Evolutionary conservation across 2,888 invertebrate species (phyloP).

Genomic region (Ochlodes sylvanus): DNA sequence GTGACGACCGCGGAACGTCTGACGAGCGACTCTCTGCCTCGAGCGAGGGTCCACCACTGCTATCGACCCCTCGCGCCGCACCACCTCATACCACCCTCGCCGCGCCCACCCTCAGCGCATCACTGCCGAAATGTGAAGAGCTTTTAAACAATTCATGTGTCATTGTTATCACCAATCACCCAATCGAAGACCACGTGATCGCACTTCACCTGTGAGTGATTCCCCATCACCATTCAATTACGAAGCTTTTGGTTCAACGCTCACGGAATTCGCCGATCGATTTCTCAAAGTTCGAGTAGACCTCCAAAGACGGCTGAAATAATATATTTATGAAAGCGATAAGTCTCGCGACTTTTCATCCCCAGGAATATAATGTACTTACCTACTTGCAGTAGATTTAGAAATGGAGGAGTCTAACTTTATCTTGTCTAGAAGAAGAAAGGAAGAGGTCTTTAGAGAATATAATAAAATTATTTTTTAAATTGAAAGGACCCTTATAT

Average conservation of each 20-base stretch:
- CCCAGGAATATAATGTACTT: no score
- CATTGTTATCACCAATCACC: conserved; percentile 60
- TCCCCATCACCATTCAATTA: background rate
- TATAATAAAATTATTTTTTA: conserved; percentile 16
- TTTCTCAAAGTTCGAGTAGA: conserved; percentile 16
- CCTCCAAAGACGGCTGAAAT: conserved; percentile 11
- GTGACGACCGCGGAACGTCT: conserved; percentile 40
- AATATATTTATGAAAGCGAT: conserved; percentile 3
- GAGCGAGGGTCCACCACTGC: conserved; percentile 65
- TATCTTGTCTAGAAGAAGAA: background rate
- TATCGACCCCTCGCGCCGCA: conserved; percentile 78
- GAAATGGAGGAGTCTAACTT: no score
- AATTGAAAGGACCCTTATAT: background rate
- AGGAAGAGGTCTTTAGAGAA: conserved; percentile 18
- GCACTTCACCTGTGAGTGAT: background rate
- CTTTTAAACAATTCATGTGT: conserved; percentile 75
- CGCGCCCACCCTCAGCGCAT: conserved; percentile 68
- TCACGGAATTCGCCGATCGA: conserved; percentile 21
- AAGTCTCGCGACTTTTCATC: no score
- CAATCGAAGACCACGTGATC: conserved; percentile 63
- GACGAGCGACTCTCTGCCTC: conserved; percentile 57
- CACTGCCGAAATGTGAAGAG: conserved; percentile 68
- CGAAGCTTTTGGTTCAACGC: background rate
- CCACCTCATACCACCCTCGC: conserved; percentile 53
- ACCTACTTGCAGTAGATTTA: no score